Evolutionary conservation across 2,797 vertebrate genomes (phyloP).

Genomic region (Eulemur mongoz): DNA sequence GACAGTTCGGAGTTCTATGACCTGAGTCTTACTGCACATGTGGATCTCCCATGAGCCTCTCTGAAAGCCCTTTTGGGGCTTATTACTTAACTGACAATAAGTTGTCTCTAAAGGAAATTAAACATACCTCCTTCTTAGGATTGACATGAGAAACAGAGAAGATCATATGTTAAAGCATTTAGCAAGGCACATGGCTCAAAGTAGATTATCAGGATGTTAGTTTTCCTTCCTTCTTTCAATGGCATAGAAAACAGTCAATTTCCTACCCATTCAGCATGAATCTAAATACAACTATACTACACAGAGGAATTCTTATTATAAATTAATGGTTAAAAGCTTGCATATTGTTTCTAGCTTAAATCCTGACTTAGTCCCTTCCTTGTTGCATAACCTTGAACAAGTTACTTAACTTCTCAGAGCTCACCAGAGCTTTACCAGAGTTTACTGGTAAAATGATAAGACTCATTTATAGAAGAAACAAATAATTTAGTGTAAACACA

Average conservation of each 20-base stretch:
- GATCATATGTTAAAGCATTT: not conserved
- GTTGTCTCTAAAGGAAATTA: not conserved
- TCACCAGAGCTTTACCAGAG: not conserved
- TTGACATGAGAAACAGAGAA: not conserved
- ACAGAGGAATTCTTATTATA: not conserved
- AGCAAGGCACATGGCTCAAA: not conserved
- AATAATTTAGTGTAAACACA: not conserved
- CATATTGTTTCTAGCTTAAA: not conserved
- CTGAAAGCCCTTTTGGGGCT: not conserved
- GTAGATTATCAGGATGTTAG: not conserved
- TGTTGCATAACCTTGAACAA: not conserved
- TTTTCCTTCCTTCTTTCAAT: not conserved
- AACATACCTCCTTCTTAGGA: not conserved
- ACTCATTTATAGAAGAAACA: not conserved
- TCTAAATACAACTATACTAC: not conserved
- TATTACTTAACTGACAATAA: not conserved
- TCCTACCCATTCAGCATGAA: not conserved
- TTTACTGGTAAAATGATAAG: not conserved
- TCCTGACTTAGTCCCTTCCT: not conserved
- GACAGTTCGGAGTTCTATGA: no score
- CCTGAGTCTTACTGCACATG: no score
- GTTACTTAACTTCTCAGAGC: not conserved
- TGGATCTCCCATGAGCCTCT: no score
- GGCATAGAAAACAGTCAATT: not conserved
- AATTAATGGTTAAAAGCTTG: not conserved